phyloP scores from a whole-genome alignment of 2,888 invertebrate species.

The Podabrus alpinus region DNA sequence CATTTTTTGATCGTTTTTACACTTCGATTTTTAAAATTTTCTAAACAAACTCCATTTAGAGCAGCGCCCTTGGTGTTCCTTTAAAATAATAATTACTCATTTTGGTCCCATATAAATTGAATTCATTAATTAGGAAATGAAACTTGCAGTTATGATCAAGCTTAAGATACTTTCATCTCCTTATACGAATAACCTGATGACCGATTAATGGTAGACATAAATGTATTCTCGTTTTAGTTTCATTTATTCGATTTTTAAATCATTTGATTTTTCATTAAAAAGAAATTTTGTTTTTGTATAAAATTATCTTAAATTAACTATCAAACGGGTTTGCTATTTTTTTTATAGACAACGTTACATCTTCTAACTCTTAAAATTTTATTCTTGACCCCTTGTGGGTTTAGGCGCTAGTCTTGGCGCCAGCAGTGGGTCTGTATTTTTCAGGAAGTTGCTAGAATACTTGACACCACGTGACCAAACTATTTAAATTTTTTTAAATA shows the following conservation, averaged over 20 bases:
- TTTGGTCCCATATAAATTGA: not conserved
- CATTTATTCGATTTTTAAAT: not conserved
- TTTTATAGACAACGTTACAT: not conserved
- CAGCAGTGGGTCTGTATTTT: conserved; percentile 1
- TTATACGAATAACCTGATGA: conserved; percentile 3
- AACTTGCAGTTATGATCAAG: not conserved
- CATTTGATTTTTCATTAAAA: not conserved
- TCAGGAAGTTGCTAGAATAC: conserved; percentile 8
- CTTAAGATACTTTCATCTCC: conserved; percentile 2
- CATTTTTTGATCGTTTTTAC: not conserved
- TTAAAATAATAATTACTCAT: not conserved
- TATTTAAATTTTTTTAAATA: not conserved
- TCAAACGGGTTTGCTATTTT: not conserved
- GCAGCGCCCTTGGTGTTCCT: not conserved
- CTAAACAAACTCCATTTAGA: no score
- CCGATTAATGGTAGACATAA: not conserved
- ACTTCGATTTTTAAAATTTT: not conserved
- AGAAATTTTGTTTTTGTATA: not conserved
- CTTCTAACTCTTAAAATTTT: not conserved
- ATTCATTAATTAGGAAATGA: not conserved
- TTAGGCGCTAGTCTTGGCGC: conserved; percentile 9
- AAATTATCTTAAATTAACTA: not conserved
- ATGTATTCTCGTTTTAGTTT: not conserved
- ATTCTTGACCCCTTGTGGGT: not conserved
- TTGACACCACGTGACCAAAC: not conserved